Percentiles rank a stretch among this genome's conserved stretches.
phyloP scores from a whole-genome alignment of 2,888 invertebrate genomes.

The Salticus scenicus region DNA sequence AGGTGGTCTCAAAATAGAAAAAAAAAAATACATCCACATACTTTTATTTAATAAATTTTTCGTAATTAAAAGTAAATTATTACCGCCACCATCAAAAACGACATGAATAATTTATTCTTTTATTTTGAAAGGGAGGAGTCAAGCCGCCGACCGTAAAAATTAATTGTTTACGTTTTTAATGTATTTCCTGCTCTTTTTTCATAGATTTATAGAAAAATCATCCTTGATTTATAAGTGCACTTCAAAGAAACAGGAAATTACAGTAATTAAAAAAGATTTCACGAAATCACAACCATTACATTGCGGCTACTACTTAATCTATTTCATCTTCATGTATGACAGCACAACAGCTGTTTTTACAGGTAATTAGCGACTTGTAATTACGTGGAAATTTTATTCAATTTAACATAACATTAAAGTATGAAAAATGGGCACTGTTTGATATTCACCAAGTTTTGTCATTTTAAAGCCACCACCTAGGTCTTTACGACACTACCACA shows the following conservation, averaged over 20 bases:
- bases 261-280: conserved; percentile 12
- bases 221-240: conserved; percentile 4
- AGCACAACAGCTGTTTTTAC: conserved; percentile 7
- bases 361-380: conserved; percentile 15
- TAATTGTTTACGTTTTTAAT: conserved; percentile 15
- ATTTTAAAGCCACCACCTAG: neutral
- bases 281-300: neutral
- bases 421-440: neutral
- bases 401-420: conserved; percentile 4
- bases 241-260: conserved; percentile 4
- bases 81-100: neutral
- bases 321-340: conserved; percentile 12
- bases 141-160: neutral
- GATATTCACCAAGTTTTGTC: neutral
- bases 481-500: neutral
- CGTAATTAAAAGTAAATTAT: conserved; percentile 14
- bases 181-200: conserved; percentile 7
- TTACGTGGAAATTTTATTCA: conserved; percentile 17
- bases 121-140: conserved; percentile 7
- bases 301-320: neutral
- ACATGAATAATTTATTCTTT: conserved; percentile 15
- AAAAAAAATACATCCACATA: neutral
- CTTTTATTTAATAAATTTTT: neutral
- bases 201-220: conserved; percentile 14
- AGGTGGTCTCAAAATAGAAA: too few relatives aligned